Evolutionary conservation across 2,113 vertebrate species (phyloP).

Genomic region (Ibidorhyncha struthersii): DNA sequence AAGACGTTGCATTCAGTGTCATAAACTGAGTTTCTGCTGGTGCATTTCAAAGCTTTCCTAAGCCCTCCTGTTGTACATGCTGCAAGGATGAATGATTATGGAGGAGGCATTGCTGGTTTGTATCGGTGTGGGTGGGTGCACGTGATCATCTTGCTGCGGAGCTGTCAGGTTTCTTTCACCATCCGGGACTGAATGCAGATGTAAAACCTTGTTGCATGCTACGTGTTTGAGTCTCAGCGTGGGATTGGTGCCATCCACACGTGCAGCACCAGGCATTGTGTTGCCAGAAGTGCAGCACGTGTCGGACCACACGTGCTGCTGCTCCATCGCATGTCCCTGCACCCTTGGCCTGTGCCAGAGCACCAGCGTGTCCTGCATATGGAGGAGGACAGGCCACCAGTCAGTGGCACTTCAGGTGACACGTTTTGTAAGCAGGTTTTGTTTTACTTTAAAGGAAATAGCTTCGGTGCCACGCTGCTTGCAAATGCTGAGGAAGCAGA

Average conservation of each 20-base stretch:
- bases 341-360: background rate
- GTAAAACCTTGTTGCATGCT: background rate
- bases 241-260: background rate
- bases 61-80: background rate
- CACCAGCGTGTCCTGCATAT: background rate
- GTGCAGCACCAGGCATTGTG: rapidly evolving
- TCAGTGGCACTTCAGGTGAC: background rate
- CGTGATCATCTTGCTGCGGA: background rate
- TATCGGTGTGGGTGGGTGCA: background rate
- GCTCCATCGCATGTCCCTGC: background rate
- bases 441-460: background rate
- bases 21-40: background rate
- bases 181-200: background rate
- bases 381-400: background rate
- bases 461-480: background rate
- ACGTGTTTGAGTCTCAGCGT: rapidly evolving
- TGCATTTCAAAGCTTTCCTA: background rate
- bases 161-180: background rate
- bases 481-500: background rate
- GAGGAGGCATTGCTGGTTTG: background rate
- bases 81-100: background rate
- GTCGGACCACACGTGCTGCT: rapidly evolving
- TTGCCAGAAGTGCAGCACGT: background rate
- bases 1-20: background rate
- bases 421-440: background rate